phyloP scores from a whole-genome alignment of 2,797 vertebrate genomes.

The Lepilemur septentrionalis region DNA sequence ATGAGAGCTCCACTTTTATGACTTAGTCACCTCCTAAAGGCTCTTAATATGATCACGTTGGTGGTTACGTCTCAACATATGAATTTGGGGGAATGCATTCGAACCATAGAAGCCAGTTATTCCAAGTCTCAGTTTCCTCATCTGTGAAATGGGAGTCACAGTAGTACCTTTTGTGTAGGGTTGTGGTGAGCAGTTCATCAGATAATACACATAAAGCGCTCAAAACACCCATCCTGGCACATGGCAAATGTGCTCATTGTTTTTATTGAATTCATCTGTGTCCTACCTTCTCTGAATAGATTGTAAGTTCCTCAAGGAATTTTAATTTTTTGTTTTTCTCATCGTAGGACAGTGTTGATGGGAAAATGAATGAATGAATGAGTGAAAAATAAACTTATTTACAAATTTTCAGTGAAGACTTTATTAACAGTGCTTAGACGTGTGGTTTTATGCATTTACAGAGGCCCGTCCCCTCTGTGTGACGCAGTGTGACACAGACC shows the following conservation, averaged over 20 bases:
- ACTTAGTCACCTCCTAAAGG: background rate
- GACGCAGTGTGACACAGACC: background rate
- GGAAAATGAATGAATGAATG: background rate
- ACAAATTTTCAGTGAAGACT: background rate
- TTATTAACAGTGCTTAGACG: background rate
- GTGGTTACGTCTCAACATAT: background rate
- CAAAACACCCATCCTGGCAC: background rate
- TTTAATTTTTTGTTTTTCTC: background rate
- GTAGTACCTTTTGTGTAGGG: background rate
- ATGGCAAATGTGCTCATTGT: rapidly evolving
- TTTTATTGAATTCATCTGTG: background rate
- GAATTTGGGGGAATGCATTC: background rate
- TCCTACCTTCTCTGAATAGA: background rate
- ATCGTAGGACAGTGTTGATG: background rate
- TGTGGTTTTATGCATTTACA: background rate
- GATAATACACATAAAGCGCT: background rate
- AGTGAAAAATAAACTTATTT: background rate
- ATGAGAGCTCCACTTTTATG: background rate
- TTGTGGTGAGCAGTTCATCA: background rate
- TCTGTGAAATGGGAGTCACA: background rate
- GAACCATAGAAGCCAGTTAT: background rate
- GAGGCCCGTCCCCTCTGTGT: background rate
- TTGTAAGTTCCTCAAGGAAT: background rate
- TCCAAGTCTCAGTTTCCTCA: background rate
- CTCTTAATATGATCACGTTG: background rate